These are phyloP conservation scores for Cheilosia pagana DNA, from an alignment of 2,888 invertebrate genomes.

Conservation along the genomic window DNA sequence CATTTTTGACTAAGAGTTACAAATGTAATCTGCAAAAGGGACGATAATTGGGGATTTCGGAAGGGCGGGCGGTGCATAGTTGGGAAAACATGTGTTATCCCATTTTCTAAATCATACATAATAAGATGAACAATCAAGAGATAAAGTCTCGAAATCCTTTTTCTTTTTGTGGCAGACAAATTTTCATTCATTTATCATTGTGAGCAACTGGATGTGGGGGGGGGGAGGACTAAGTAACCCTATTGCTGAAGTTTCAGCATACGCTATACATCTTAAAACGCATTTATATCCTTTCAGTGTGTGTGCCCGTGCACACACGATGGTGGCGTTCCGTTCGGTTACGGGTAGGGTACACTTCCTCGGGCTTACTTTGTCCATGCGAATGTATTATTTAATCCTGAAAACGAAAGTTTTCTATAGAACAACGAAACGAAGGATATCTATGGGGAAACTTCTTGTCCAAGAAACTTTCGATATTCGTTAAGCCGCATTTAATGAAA, in stretches of 20 bases:
- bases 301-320: not conserved
- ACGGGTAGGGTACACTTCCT: conserved; percentile 14
- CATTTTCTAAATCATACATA: conserved; percentile 66
- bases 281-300: conserved; percentile 59
- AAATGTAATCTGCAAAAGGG: conserved; percentile 25
- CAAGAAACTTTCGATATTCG: conserved; percentile 71
- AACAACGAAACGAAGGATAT: conserved; percentile 35
- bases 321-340: not conserved
- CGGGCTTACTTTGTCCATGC: conserved; percentile 61
- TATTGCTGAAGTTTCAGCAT: conserved; percentile 44
- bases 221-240: conserved; percentile 44
- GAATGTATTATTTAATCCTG: conserved; percentile 65
- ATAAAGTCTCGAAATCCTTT: conserved; percentile 64
- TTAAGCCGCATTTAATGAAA: conserved; percentile 75
- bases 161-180: conserved; percentile 46
- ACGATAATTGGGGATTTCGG: conserved; percentile 13
- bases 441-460: conserved; percentile 68
- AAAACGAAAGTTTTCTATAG: conserved; percentile 66
- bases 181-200: conserved; percentile 72
- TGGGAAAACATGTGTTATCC: conserved; percentile 65
- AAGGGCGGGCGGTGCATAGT: not conserved
- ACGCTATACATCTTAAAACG: conserved; percentile 54
- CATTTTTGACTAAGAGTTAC: conserved; percentile 13
- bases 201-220: conserved; percentile 16
- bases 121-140: conserved; percentile 71